Base-by-base conservation (phyloP, 2,113 vertebrate species). In the Etheostoma spectabile region DNA sequence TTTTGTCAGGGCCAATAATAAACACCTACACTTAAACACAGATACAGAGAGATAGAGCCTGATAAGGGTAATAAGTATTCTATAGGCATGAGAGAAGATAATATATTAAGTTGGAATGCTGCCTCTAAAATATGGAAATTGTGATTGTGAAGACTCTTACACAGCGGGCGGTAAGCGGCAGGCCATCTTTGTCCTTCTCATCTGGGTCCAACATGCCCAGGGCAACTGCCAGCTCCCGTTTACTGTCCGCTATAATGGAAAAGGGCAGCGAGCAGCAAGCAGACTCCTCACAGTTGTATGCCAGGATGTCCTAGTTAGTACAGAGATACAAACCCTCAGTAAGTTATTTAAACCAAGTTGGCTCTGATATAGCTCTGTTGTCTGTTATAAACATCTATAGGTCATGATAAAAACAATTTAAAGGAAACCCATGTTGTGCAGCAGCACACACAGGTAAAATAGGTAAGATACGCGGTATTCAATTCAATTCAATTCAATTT, bases 161-260 rank as follows among this genome's bases (percentile, higher is more conserved):
- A 91, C 97, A 97, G 0, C 97, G 97, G 0, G 97, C 97, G 0
- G 97, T 99, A 72, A 99, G 92, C 0, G 98, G 97, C 86, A 98
- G 93, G 74, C 96, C 96, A 0, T 95, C 91, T 83, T 95, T 96
- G 77, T 97, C 97, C 90, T 82, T 96, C 90, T 97, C 97, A 0
- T 96, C 95, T 0, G 97, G 97, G 89, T 99, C 97, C 91, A 99
- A 88, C 97, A 99, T 98, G 74, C 97, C 98, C 89, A 99, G 79
- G 63, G 94, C 86, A 49, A 97, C 87, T 1, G 97, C 96, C 46
- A 99, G 95, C 56, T 97, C 95, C 75, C 97, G 93, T 49, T 96
- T 94, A 1, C 88, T 93, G 72, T 99, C 98, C 0, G 97, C 97
- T 24, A 99, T 97, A 93, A 99, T 97, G 84, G 97, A 97, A 82